These are phyloP conservation scores for Phymorhynchus buccinoides DNA, from an alignment of 1,140 invertebrate species.

Conservation along the genomic window DNA sequence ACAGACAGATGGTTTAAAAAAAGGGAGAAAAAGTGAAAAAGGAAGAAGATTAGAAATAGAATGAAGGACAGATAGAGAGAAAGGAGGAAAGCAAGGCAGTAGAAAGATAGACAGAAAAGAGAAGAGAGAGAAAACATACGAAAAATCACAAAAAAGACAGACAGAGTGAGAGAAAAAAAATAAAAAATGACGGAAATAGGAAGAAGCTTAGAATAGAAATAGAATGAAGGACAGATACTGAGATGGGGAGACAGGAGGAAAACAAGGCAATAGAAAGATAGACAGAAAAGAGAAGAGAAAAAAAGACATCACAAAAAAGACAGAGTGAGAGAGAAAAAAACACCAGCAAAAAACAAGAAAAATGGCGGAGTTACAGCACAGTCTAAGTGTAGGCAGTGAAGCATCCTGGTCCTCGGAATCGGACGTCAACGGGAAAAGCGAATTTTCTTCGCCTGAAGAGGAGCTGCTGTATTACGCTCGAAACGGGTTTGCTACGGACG, in stretches of 20 bases:
- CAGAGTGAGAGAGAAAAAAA: background rate
- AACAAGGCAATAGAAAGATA: background rate
- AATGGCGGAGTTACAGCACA: background rate
- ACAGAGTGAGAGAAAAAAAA: too few species aligned
- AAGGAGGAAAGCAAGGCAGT: too few species aligned
- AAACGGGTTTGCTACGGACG: slow-evolving; percentile 59
- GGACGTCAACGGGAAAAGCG: background rate
- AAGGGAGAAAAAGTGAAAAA: too few species aligned
- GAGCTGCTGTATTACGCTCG: slow-evolving; percentile 59
- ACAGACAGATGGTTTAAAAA: too few species aligned
- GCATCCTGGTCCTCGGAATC: background rate
- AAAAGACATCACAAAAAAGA: background rate
- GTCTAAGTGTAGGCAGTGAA: background rate
- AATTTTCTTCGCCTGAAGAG: slow-evolving; percentile 46
- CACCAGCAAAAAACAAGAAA: background rate
- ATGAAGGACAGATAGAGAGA: too few species aligned
- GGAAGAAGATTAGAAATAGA: too few species aligned
- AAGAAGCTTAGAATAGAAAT: too few species aligned
- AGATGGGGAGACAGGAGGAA: background rate
- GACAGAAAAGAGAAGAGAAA: background rate
- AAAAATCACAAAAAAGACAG: too few species aligned
- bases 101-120: too few species aligned
- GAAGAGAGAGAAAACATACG: too few species aligned
- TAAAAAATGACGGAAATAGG: too few species aligned
- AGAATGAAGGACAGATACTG: background rate